Evolutionary conservation across 2,797 vertebrate species (phyloP).

Genomic region (Dallia pectoralis): DNA sequence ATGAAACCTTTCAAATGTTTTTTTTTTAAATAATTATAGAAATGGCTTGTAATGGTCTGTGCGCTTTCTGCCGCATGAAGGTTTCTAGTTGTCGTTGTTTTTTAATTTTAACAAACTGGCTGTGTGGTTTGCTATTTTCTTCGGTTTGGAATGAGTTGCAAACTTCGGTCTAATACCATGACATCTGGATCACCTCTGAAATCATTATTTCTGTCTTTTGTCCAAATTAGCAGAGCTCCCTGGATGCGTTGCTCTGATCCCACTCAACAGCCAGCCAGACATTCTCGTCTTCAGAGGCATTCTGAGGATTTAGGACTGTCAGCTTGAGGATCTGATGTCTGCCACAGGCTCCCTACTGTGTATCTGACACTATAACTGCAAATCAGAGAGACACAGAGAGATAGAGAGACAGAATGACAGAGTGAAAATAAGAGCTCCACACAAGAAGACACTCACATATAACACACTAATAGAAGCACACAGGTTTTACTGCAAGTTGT

Average conservation of each 20-base stretch:
- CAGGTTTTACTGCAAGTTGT: neutral
- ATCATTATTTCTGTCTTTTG: too few relatives aligned
- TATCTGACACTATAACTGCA: neutral
- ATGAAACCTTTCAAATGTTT: too few relatives aligned
- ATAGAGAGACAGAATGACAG: neutral
- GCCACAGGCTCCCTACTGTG: neutral
- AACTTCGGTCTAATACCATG: too few relatives aligned
- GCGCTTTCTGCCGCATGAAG: too few relatives aligned
- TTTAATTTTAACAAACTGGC: too few relatives aligned
- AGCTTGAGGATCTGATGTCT: neutral
- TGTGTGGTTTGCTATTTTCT: too few relatives aligned
- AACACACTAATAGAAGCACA: neutral
- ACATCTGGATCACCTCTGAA: too few relatives aligned
- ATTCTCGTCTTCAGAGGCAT: neutral
- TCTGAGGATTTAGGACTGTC: neutral
- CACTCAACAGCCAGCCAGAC: neutral
- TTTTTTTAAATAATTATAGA: too few relatives aligned
- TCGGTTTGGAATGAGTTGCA: too few relatives aligned
- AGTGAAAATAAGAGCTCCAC: neutral
- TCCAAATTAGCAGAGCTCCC: neutral
- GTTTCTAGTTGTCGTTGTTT: too few relatives aligned
- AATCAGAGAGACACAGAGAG: neutral
- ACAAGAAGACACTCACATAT: neutral
- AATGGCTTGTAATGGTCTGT: too few relatives aligned
- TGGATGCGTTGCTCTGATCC: neutral